A percentile compares a stretch with the other conserved stretches of the same genome.
Conservation (phyloP, 35 echinoderm and acorn worm species). For the Amphiura filiformis region DNA sequence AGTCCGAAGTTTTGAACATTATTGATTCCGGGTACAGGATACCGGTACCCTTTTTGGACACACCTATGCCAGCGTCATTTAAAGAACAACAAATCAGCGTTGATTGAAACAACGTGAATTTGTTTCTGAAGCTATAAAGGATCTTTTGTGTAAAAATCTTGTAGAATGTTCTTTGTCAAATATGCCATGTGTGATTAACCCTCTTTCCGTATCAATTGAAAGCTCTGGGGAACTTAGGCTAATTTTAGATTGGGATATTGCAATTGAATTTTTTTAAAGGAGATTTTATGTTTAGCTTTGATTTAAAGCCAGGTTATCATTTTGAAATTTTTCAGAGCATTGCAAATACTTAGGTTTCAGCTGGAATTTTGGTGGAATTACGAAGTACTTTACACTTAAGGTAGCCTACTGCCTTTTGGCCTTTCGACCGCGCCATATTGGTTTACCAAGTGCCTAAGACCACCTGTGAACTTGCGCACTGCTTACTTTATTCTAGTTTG, state of each 20-base stretch:
- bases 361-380: not conserved
- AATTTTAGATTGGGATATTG: constrained; percentile 45
- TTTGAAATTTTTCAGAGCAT: constrained; percentile 21
- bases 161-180: not conserved
- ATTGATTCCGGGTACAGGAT: too few relatives aligned
- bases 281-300: constrained; percentile 30
- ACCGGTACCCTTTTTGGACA: too few relatives aligned
- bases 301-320: constrained; percentile 37
- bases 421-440: constrained; percentile 16
- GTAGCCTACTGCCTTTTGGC: constrained; percentile 54
- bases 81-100: too few relatives aligned
- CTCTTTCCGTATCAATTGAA: constrained; percentile 16
- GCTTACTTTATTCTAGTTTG: too few relatives aligned
- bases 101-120: not conserved
- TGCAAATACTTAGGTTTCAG: constrained; percentile 28
- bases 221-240: constrained; percentile 35
- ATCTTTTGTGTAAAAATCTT: not conserved
- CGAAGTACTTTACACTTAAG: constrained; percentile 28
- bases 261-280: constrained; percentile 16
- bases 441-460: not conserved
- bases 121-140: constrained; percentile 15
- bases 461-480: too few relatives aligned
- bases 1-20: not conserved
- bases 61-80: too few relatives aligned
- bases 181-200: constrained; percentile 14